These are phyloP conservation scores for Sternarchorhynchus goeldii DNA, from an alignment of 2,797 vertebrate genomes.

Conservation along the genomic window DNA sequence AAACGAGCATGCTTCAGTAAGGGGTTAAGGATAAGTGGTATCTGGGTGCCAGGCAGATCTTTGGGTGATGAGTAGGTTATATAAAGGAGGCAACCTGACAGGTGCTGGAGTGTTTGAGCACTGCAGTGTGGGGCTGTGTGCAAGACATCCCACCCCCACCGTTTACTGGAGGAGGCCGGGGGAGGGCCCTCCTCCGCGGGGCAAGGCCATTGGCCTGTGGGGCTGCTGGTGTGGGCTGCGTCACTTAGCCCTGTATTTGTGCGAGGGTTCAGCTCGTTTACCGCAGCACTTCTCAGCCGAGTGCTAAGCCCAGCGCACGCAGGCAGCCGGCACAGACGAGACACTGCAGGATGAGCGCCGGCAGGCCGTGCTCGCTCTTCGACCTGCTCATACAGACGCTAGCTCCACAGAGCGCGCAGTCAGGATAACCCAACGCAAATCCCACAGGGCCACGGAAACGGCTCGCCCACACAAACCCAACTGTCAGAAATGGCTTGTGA, in stretches of 20 bases:
- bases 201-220: slow-evolving; percentile 52
- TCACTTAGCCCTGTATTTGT: slow-evolving; percentile 59
- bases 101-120: slow-evolving; percentile 45
- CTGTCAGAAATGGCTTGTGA: slow-evolving; percentile 74
- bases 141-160: neutral
- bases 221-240: slow-evolving; percentile 29
- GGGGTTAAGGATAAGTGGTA: slow-evolving; percentile 11
- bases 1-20: slow-evolving; percentile 10
- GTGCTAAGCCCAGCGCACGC: slow-evolving; percentile 61
- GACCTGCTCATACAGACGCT: slow-evolving; percentile 73
- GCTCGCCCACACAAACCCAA: slow-evolving; percentile 30
- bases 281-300: slow-evolving; percentile 79
- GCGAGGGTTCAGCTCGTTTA: slow-evolving; percentile 71
- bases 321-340: slow-evolving; percentile 59
- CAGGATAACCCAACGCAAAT: slow-evolving; percentile 71
- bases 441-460: slow-evolving; percentile 18
- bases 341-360: slow-evolving; percentile 74
- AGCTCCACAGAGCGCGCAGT: slow-evolving; percentile 73
- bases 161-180: neutral
- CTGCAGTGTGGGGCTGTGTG: slow-evolving; percentile 32
- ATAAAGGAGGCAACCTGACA: slow-evolving; percentile 49
- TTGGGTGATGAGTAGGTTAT: slow-evolving; percentile 49
- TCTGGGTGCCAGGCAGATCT: neutral
- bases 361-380: slow-evolving; percentile 62
- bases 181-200: slow-evolving; percentile 21